A percentile compares a stretch with the other conserved stretches of the same genome.
phyloP scores from a whole-genome alignment of 2,113 vertebrate species.

The Morphnarchus princeps region DNA sequence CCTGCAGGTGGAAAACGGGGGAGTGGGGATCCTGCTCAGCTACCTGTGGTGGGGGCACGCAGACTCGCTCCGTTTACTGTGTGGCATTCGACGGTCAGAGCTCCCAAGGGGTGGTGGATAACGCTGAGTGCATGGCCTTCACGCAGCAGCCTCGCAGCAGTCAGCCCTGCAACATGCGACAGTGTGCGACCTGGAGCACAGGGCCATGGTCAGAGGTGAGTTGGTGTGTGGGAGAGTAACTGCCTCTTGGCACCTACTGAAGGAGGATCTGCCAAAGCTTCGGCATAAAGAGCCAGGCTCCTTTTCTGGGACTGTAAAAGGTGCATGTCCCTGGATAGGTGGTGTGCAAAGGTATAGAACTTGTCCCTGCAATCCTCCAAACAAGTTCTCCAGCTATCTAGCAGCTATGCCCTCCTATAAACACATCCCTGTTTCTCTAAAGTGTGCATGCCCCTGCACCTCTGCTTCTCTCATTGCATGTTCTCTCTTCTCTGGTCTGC shows the following conservation, averaged over 20 bases:
- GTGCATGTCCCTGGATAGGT: background rate
- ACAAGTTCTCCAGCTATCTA: background rate
- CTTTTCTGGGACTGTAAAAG: background rate
- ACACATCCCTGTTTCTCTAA: background rate
- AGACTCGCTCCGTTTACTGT: conserved; percentile 87
- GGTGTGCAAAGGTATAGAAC: background rate
- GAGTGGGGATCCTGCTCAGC: conserved; percentile 88
- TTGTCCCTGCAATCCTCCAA: background rate
- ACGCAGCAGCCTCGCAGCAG: conserved; percentile 73
- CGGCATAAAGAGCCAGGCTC: background rate
- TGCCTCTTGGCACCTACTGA: background rate
- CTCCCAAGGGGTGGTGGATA: conserved; percentile 73
- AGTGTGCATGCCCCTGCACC: background rate
- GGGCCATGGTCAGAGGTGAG: conserved; percentile 85
- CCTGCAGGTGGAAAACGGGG: conserved; percentile 83
- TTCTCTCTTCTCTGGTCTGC: background rate
- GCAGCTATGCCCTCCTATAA: background rate
- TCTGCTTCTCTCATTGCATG: background rate
- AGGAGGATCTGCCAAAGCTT: background rate
- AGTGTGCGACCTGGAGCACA: conserved; percentile 76
- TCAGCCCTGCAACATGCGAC: conserved; percentile 84
- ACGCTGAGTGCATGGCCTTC: conserved; percentile 76
- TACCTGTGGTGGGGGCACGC: conserved; percentile 86
- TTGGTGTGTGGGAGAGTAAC: background rate
- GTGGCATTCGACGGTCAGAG: conserved; percentile 71